A percentile compares a stretch with the other conserved stretches of the same genome.
Conservation (phyloP, 2,113 vertebrate genomes). For the Todiramphus chloris region DNA sequence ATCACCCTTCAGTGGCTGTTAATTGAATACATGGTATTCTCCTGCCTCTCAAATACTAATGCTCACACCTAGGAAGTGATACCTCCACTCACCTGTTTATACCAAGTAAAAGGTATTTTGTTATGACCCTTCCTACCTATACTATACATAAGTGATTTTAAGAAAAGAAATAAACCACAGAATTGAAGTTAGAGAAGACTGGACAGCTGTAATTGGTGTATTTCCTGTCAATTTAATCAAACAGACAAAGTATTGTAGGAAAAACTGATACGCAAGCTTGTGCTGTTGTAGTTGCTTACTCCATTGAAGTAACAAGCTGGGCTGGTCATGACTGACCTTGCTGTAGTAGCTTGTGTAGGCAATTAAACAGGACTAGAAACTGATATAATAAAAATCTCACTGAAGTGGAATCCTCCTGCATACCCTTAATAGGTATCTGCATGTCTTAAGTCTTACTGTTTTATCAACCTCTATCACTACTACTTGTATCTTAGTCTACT, state of each 20-base stretch:
- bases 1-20: neutral
- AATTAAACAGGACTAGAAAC: neutral
- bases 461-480: neutral
- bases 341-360: neutral
- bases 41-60: neutral
- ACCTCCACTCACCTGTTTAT: neutral
- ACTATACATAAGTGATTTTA: neutral
- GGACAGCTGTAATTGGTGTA: neutral
- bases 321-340: neutral
- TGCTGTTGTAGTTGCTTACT: neutral
- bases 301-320: neutral
- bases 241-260: neutral
- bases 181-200: neutral
- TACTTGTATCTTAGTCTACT: neutral
- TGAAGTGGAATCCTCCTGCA: neutral
- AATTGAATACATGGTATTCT: neutral
- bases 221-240: neutral
- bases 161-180: neutral
- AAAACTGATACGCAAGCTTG: neutral
- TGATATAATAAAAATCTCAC: neutral
- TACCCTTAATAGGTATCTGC: neutral
- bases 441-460: neutral
- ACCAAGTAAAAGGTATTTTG: neutral
- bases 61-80: rapidly evolving
- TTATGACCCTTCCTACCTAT: neutral